phyloP scores from a whole-genome alignment of 2,797 vertebrate species.

The Anableps anableps region DNA sequence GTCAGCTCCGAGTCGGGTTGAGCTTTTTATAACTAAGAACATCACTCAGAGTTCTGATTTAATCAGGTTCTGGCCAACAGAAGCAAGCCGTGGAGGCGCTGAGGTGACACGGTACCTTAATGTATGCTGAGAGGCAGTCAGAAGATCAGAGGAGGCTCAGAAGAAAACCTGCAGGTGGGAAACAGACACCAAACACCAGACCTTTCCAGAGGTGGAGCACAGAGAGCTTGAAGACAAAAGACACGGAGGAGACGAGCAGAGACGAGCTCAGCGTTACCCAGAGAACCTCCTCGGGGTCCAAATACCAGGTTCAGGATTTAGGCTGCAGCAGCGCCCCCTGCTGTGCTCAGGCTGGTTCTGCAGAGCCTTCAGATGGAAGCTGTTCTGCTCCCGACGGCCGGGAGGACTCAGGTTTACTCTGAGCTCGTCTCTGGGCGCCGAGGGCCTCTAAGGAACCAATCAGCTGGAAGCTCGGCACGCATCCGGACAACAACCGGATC shows the following conservation, averaged over 20 bases:
- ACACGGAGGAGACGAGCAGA: not conserved
- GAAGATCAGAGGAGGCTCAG: conserved; percentile 80
- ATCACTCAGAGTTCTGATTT: too few species aligned
- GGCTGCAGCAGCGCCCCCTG: not conserved
- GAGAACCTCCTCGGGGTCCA: not conserved
- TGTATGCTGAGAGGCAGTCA: conserved; percentile 57
- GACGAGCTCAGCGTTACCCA: not conserved
- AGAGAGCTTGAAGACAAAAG: conserved; percentile 41
- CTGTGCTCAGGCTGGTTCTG: not conserved
- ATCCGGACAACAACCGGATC: not conserved
- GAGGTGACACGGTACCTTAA: conserved; percentile 72
- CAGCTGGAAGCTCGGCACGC: conserved; percentile 6
- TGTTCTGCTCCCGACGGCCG: too few species aligned
- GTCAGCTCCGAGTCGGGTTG: not conserved
- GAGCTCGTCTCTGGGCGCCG: not conserved
- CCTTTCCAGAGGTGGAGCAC: conserved; percentile 64
- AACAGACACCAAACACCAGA: conserved; percentile 79
- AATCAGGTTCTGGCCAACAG: conserved; percentile 61
- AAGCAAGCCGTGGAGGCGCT: conserved; percentile 22
- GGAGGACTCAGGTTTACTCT: too few species aligned
- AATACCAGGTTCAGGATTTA: too few species aligned
- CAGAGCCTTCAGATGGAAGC: not conserved
- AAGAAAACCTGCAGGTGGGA: conserved; percentile 85
- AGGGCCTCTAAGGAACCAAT: conserved; percentile 23
- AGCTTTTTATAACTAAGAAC: too few species aligned